Base-by-base conservation (phyloP, 35 echinoderm and acorn worm genomes). In the Amphiura filiformis region DNA sequence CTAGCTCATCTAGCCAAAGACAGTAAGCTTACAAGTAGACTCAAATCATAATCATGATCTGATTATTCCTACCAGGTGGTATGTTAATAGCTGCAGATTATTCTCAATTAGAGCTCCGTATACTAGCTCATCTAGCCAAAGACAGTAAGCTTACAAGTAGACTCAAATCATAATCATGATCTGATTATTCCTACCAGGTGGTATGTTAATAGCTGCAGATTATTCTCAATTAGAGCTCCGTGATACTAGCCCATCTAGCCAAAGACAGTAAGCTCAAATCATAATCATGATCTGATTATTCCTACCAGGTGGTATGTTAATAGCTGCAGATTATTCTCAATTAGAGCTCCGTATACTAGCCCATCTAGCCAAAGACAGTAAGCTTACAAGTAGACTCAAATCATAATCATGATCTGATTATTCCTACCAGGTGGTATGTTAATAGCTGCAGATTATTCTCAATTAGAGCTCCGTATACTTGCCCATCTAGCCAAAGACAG, bases 301-400 rank as follows among this genome's bases (percentile, higher is more conserved):
- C 39, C 34, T 78, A 39, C 23, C 77, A 99, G 96, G 90, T 87
- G 96, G 93, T 65, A 49, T 99, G 0, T 79, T 99, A 32, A 79
- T 99, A 40, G 96, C 93, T 13, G 93, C 93, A 11, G 96, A 99
- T 75, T 99, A 99, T 57, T 99, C 96, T 35, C 96, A 99, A 79
- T 89, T 99, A 0, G 96, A 99, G 85, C 90, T 99, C 0, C 92
- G 96, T 49, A 92, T 99, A 13, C 90, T 99, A 20, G 96, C 96
- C 11, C 96, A 99, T 30, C 90, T 99, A 23, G 89, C 92, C 28
- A 76, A 70, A 23, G 61, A 70, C 61, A 70, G 61, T 70, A 70
- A 52, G 61, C 61, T 70, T 2, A 47, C 41, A 9, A 47, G 4
- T 47, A 47, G n/a, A n/a, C n/a, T n/a, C n/a, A n/a, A n/a, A n/a